phyloP scores from a whole-genome alignment of 2,888 invertebrate species.

The Plemyria rubiginata region DNA sequence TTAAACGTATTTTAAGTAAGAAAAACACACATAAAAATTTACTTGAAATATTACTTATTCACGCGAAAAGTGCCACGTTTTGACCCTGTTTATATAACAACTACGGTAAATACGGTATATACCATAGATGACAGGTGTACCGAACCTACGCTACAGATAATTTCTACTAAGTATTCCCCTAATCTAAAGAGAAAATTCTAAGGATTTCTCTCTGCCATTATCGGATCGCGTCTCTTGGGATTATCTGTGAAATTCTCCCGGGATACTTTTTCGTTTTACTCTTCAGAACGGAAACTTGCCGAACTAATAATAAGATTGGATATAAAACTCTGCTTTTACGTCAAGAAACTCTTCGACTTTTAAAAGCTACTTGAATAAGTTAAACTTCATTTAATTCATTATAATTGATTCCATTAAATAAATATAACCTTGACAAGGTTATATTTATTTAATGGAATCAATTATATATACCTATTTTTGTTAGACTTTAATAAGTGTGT shows the following conservation, averaged over 20 bases:
- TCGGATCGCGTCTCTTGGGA: slow-evolving; percentile 46
- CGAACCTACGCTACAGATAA: not conserved
- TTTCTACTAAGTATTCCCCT: slow-evolving; percentile 8
- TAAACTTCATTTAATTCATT: too few species aligned
- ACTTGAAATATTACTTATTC: too few species aligned
- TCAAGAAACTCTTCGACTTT: not conserved
- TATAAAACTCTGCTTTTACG: slow-evolving; percentile 39
- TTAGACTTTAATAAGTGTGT: too few species aligned
- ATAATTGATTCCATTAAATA: too few species aligned
- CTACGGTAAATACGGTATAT: not conserved
- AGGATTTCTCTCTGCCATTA: slow-evolving; percentile 13
- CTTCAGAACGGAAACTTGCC: slow-evolving; percentile 49
- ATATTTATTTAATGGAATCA: too few species aligned
- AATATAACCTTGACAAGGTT: too few species aligned
- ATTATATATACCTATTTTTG: too few species aligned
- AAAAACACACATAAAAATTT: too few species aligned
- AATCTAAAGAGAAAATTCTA: slow-evolving; percentile 12
- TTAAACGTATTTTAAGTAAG: too few species aligned
- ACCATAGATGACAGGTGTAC: not conserved
- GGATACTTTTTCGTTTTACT: slow-evolving; percentile 47
- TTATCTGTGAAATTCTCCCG: slow-evolving; percentile 47
- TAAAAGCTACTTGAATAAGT: not conserved
- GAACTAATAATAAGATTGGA: slow-evolving; percentile 61
- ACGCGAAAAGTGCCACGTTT: too few species aligned
- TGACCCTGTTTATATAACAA: too few species aligned